Conservation (phyloP, 2,113 vertebrate genomes). For the Equus quagga region DNA sequence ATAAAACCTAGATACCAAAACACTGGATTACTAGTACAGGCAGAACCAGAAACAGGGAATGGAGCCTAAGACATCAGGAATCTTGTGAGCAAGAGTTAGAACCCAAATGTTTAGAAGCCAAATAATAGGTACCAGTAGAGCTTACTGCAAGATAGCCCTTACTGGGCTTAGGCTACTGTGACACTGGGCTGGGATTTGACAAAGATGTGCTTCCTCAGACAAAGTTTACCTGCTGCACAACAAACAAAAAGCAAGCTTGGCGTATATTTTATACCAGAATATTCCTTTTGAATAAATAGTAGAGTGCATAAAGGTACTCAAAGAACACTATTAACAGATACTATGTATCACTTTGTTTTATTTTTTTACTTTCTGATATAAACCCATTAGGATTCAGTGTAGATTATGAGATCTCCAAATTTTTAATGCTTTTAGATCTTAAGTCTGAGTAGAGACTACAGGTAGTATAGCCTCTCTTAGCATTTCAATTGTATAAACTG, state of each 20-base stretch:
- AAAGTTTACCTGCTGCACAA: neutral
- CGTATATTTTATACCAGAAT: neutral
- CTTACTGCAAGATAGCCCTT: neutral
- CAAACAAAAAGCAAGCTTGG: neutral
- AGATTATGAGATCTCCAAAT: neutral
- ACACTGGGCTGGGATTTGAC: neutral
- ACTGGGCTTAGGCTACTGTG: no score
- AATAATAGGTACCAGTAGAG: neutral
- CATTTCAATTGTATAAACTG: neutral
- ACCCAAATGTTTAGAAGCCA: neutral
- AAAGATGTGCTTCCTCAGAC: neutral
- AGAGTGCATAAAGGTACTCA: neutral
- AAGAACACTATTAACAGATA: neutral
- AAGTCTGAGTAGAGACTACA: neutral
- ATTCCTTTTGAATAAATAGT: constrained; percentile 4
- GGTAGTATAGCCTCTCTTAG: neutral
- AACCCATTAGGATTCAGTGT: neutral
- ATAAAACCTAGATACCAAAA: neutral
- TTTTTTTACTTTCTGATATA: neutral
- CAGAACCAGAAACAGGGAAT: neutral
- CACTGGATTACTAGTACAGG: neutral
- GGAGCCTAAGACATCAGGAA: neutral
- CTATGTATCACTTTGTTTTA: neutral
- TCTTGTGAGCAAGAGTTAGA: neutral
- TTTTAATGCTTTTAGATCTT: neutral